phyloP scores from a whole-genome alignment of 35 echinoderm and acorn worm genomes.

The Strongylocentrotus purpuratus region DNA sequence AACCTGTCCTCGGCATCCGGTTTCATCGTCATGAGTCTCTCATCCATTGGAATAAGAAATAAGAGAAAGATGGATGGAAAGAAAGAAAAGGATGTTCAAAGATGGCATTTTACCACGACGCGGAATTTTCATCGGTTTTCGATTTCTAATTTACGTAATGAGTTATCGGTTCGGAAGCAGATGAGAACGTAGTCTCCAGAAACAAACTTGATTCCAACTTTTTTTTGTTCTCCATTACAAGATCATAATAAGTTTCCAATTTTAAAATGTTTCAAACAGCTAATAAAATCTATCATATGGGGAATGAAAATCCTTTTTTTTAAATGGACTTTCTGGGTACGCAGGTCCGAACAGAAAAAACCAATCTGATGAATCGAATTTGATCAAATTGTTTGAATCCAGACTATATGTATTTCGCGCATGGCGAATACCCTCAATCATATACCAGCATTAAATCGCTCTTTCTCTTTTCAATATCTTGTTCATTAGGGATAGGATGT shows the following conservation, averaged over 20 bases:
- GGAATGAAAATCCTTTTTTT: no score
- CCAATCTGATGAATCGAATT: background rate
- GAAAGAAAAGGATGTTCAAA: background rate
- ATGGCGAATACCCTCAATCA: background rate
- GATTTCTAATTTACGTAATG: slow-evolving; percentile 19
- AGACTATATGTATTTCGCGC: background rate
- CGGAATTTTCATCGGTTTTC: slow-evolving; percentile 5
- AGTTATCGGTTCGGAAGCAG: background rate
- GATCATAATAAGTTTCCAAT: no score
- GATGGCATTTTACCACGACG: background rate
- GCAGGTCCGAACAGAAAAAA: background rate
- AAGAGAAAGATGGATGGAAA: background rate
- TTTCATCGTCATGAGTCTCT: background rate
- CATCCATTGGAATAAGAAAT: background rate
- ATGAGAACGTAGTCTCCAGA: background rate
- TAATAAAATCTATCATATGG: no score
- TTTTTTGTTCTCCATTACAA: no score
- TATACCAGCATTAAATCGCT: background rate
- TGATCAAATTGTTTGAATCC: background rate
- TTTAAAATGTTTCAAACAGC: no score
- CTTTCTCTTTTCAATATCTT: background rate
- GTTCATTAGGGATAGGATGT: background rate
- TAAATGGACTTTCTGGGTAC: no score
- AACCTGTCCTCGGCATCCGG: background rate
- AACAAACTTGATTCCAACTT: background rate